Evolutionary conservation across 2,888 invertebrate genomes (phyloP), one percentile per base, ranked within the genome.

Genomic region (Drosophila diplacantha): DNA sequence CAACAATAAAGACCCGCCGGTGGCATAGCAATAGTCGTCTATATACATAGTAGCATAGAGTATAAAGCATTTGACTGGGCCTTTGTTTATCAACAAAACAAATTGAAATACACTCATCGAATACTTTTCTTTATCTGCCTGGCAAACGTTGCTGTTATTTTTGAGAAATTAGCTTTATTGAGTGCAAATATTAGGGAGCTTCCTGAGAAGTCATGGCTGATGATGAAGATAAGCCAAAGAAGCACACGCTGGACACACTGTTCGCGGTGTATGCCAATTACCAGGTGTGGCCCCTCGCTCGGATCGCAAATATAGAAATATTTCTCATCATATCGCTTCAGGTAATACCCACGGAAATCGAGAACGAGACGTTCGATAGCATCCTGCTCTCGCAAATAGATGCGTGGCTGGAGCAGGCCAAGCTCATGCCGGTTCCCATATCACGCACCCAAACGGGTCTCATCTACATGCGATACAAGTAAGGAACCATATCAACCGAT

Each of bases 401-500:
- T 51, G 46, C 58, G 29, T 85, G 85, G 85, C 58, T 85, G 41
- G 58, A 69, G 26, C 85, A 85, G 46, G 73, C 85, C 8, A 66
- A 77, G 38, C 56, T 85, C 3, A 74, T 85, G 58, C 76, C 69
- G 3, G 32, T 6, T 5, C 71, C 73, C 29, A 75, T 85, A 26
- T 66, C 71, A 5, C 65, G 74, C 11, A 78, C 71, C 1, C 86
- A 85, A 51, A 85, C 85, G 5, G 85, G 85, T 5, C 68, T 82
- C 9, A 73, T 82, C 29, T 86, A 85, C 54, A 81, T 83, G 76
- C 75, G 81, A 31, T 85, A 82, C 16, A 86, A 82, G 85, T 81
- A 67, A 34, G 57, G 1, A 14, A 20, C 4, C 8, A 5, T 11
- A 35, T 35, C 16, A 9, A 16, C 11, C 35, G 35, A 35, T 35